Evolutionary conservation across 2,888 invertebrate genomes (phyloP), one percentile per base, ranked within the genome.

Genomic region (Ashinkailepas kermadecensis): DNA sequence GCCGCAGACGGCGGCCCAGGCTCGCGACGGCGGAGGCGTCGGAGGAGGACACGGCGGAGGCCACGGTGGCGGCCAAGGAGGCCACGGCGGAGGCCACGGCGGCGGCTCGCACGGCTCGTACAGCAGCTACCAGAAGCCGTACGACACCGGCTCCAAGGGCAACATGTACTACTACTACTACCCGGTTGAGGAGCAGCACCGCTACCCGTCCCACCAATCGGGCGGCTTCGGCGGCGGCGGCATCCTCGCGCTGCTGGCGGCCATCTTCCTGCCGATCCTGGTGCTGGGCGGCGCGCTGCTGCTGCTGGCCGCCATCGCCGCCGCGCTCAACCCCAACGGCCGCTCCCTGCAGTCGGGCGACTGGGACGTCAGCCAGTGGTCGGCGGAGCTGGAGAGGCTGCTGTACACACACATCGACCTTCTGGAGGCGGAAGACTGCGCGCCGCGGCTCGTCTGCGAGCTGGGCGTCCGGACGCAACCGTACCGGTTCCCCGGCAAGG

Each of bases 101-200:
- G 78, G 70, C 15, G 64, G 74, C 59, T 58, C n/a, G n/a, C n/a
- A n/a, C 39, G 39, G 39, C 39, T 39, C 39, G 39, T 39, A 39
- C 39, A 4, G 15, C 81, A 81, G n/a, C 81, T 81, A 15, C 65
- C 39, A 39, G 39, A 39, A 80, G 18, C 82, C 81, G 70, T 84
- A 83, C 80, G 82, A 81, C 13, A 74, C 82, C 65, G 82, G 83
- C 39, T 84, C 83, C 70, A 83, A 82, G 56, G 85, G 85, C 57
- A 85, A 85, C 81, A 83, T 85, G 39, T 85, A 85, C 83, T 85
- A 85, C 83, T 85, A 85, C 81, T 85, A 85, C 84, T 85, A 85
- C 83, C 85, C 85, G 39, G 85, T 85, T 13, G 83, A 82, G 3
- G 83, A 83, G 78, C 81, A 83, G 65, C 65, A 15, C 23, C 65